These are phyloP conservation scores for Odocoileus hemionus DNA, from an alignment of 2,113 vertebrate species.

Conservation along the genomic window DNA sequence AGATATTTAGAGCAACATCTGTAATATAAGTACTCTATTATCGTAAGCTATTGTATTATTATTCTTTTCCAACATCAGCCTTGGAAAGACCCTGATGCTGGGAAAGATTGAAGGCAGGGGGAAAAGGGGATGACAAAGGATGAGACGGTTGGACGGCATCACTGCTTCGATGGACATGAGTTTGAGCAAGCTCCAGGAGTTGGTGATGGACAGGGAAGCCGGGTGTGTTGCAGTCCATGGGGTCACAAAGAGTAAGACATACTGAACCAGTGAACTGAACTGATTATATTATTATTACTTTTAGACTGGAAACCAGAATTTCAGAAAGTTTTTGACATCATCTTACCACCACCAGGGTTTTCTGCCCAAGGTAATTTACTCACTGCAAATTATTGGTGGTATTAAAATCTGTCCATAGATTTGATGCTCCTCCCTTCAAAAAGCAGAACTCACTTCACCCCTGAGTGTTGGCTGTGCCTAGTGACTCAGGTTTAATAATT, in stretches of 20 bases:
- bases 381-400: background rate
- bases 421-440: background rate
- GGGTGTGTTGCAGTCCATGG: background rate
- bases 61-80: background rate
- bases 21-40: background rate
- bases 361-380: background rate
- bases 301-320: background rate
- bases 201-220: background rate
- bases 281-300: background rate
- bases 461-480: background rate
- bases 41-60: background rate
- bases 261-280: background rate
- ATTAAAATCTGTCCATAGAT: background rate
- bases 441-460: background rate
- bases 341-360: background rate
- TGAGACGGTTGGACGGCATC: background rate
- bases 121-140: background rate
- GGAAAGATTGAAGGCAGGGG: background rate
- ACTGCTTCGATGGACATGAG: background rate
- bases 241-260: background rate
- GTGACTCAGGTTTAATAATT: background rate
- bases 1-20: background rate
- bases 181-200: accelerated
- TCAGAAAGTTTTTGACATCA: background rate
- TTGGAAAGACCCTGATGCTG: background rate